Evolutionary conservation across 1,140 invertebrate species (phyloP), one percentile per base, ranked within the genome.

Genomic region (Chrysomallon squamiferum): DNA sequence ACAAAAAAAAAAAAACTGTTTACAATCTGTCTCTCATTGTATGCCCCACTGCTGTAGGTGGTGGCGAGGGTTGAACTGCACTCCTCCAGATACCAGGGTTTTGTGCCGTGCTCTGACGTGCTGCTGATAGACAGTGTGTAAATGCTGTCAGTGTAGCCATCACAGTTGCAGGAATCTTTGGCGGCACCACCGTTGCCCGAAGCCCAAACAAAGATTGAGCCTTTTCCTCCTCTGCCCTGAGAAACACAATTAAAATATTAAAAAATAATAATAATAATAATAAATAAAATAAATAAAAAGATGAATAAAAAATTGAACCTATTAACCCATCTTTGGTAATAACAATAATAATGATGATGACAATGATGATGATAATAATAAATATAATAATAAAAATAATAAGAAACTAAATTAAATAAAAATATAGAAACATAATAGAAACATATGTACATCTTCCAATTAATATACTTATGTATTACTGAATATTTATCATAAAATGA

Each of bases 161-260:
- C 97, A 87, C 97, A 99, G 84, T 98, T 98, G 81, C 97, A 99
- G 1, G 95, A 97, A 78, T 99, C 97, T 3, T 93, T 94, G 79
- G 96, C 92, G 63, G 94, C 90, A 25, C 97, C 97, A 41, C 97
- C 97, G 83, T 99, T 99, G 11, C 97, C 97, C 9, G 95, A 97
- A 11, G 97, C 97, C 97, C 97, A 99, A 0, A 99, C 95, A 83
- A 98, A 99, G 76, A 99, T 99, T 13, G 95, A 97, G n/a, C 97
- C 97, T 86, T 95, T 95, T n/a, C 96, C 96, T 74, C 92, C 90
- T 15, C 97, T 91, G 33, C 97, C 97, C 90, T 93, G 78, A 60
- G 6, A 35, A 62, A 32, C 47, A 33, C 35, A 35, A 15, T 18
- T 22, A 6, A 22, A 47, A 18, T 6, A 7, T n/a, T n/a, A 22